Conservation (phyloP, 2,113 vertebrate genomes). For the Nesoenas mayeri region DNA sequence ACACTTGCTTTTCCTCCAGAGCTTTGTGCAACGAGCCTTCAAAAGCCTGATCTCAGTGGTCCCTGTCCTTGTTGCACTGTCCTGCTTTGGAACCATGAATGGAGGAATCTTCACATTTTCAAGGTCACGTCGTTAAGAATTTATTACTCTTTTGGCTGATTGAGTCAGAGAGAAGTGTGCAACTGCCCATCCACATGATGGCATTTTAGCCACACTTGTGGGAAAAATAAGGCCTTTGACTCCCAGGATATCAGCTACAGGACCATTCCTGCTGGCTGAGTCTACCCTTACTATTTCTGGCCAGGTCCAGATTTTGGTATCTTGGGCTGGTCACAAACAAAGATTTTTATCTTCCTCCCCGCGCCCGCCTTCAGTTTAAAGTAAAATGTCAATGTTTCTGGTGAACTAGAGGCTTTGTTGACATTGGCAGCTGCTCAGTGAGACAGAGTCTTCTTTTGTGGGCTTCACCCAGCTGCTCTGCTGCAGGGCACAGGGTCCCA, state of each 20-base stretch:
- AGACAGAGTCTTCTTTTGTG: background rate
- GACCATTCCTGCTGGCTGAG: background rate
- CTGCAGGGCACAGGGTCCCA: background rate
- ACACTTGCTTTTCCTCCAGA: slow-evolving; percentile 59
- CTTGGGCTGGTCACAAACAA: background rate
- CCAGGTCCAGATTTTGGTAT: background rate
- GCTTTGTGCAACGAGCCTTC: slow-evolving; percentile 81
- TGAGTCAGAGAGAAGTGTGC: background rate
- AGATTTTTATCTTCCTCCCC: background rate
- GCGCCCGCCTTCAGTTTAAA: background rate
- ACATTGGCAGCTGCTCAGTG: background rate
- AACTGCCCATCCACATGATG: background rate
- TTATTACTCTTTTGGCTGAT: background rate
- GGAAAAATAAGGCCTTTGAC: background rate
- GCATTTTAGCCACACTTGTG: background rate
- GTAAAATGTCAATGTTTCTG: background rate
- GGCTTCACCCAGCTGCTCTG: background rate
- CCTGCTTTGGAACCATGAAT: slow-evolving; percentile 87
- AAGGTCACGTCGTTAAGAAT: slow-evolving; percentile 70
- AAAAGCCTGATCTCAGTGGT: slow-evolving; percentile 77
- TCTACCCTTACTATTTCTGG: background rate
- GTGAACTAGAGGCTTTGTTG: background rate
- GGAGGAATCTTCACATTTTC: slow-evolving; percentile 83
- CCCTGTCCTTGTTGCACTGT: slow-evolving; percentile 84
- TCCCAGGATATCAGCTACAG: background rate